phyloP scores from a whole-genome alignment of 2,888 invertebrate species.

The Pachliopta kotzebuea region DNA sequence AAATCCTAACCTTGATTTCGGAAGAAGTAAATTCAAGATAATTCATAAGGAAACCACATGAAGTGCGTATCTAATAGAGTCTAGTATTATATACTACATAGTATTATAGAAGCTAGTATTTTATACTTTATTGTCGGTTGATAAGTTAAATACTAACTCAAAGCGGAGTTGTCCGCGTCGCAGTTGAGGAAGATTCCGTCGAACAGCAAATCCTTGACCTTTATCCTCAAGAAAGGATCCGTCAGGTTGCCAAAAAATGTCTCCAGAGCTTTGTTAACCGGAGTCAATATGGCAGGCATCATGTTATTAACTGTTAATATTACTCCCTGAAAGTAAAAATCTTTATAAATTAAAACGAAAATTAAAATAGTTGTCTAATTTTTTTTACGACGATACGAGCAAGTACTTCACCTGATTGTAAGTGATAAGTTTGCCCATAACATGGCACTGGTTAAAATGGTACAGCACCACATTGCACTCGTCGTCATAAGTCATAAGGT shows the following conservation, averaged over 20 bases:
- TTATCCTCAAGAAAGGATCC: slow-evolving; percentile 74
- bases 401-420: too few relatives aligned
- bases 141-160: slow-evolving; percentile 53
- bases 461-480: too few relatives aligned
- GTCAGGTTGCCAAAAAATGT: slow-evolving; percentile 73
- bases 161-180: slow-evolving; percentile 58
- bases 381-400: too few relatives aligned
- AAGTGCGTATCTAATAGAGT: too few relatives aligned
- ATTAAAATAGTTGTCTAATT: too few relatives aligned
- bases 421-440: too few relatives aligned
- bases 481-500: too few relatives aligned
- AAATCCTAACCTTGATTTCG: not conserved
- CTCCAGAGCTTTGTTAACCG: slow-evolving; percentile 75
- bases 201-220: slow-evolving; percentile 78
- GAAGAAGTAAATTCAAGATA: not conserved
- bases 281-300: slow-evolving; percentile 62
- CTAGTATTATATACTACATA: too few relatives aligned
- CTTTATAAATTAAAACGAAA: too few relatives aligned
- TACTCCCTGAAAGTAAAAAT: slow-evolving; percentile 56
- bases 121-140: too few relatives aligned
- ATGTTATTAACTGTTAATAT: slow-evolving; percentile 61
- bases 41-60: not conserved
- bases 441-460: too few relatives aligned
- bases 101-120: too few relatives aligned
- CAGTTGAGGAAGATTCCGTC: slow-evolving; percentile 79